phyloP scores from a whole-genome alignment of 2,888 invertebrate genomes.

The Coremacera marginata region DNA sequence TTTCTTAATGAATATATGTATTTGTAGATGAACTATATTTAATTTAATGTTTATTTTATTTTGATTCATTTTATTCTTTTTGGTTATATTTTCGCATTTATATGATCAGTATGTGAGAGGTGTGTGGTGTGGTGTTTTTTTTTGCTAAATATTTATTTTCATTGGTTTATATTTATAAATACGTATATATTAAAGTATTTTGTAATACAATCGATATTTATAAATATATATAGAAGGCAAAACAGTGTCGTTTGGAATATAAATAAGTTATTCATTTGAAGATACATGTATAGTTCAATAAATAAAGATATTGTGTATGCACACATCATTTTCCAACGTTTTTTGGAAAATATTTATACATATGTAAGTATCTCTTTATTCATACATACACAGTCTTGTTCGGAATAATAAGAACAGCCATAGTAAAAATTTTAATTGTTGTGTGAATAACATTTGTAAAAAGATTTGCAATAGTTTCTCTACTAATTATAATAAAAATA shows the following conservation, averaged over 20 bases:
- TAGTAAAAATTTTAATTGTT: too few relatives aligned
- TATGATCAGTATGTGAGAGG: constrained; percentile 50
- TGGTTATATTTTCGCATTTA: constrained; percentile 44
- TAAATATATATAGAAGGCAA: too few relatives aligned
- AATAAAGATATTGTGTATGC: neutral
- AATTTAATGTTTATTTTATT: constrained; percentile 20
- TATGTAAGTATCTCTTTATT: neutral
- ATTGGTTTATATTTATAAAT: neutral
- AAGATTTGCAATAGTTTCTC: too few relatives aligned
- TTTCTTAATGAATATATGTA: constrained; percentile 18
- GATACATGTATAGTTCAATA: neutral
- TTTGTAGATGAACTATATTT: constrained; percentile 11
- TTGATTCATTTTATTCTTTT: constrained; percentile 23
- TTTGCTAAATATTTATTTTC: neutral
- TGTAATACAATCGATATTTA: neutral
- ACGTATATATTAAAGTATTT: constrained; percentile 16
- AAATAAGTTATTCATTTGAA: neutral
- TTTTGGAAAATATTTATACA: too few relatives aligned
- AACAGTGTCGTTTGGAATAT: neutral
- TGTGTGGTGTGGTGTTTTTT: constrained; percentile 43
- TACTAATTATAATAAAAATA: too few relatives aligned
- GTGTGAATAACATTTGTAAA: too few relatives aligned
- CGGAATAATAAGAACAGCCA: too few relatives aligned
- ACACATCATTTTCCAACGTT: too few relatives aligned
- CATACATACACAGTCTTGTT: too few relatives aligned